Evolutionary conservation across 2,113 vertebrate genomes (phyloP).

Genomic region (Trogon surrucura): DNA sequence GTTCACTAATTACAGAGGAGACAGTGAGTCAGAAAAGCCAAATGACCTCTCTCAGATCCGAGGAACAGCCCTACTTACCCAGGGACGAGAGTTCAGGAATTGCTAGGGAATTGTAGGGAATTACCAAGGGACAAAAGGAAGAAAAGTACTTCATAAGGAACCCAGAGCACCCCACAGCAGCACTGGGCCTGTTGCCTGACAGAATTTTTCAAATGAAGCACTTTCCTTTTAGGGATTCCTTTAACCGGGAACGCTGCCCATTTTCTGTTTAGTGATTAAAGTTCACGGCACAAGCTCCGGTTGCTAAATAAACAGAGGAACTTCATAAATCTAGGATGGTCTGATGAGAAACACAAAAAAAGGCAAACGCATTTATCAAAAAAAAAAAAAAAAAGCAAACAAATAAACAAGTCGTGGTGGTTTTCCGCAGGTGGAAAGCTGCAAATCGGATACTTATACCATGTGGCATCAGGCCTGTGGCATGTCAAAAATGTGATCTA

Average conservation of each 20-base stretch:
- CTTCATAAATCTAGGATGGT: background rate
- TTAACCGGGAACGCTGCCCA: background rate
- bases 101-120: background rate
- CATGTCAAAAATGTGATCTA: background rate
- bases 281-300: background rate
- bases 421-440: background rate
- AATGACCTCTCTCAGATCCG: background rate
- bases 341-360: background rate
- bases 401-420: background rate
- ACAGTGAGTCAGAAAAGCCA: background rate
- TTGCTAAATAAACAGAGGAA: constrained; percentile 10
- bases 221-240: background rate
- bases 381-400: background rate
- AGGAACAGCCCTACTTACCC: background rate
- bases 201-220: background rate
- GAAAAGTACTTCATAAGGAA: background rate
- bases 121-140: background rate
- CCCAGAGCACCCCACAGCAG: background rate
- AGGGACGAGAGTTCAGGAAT: background rate
- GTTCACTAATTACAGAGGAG: background rate
- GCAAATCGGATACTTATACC: background rate
- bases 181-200: background rate
- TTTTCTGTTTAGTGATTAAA: constrained; percentile 7
- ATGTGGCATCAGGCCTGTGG: background rate
- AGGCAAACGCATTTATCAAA: background rate